A percentile compares a stretch with the other conserved stretches of the same genome.
Conservation (phyloP, 2,113 vertebrate genomes). For the Perccottus glenii region DNA sequence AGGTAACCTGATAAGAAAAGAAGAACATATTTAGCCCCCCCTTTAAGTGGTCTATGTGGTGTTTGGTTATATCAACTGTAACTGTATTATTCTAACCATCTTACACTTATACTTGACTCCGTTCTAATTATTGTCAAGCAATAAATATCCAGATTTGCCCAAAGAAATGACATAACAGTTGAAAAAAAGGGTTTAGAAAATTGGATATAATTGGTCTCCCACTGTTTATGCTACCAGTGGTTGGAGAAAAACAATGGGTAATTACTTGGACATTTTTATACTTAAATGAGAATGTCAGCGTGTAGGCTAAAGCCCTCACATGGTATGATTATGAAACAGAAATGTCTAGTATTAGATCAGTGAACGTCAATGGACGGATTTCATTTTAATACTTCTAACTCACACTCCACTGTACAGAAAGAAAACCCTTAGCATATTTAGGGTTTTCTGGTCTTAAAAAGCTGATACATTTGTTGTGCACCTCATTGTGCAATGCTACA, state of each 20-base stretch:
- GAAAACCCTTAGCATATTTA: no score
- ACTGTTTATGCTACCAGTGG: conserved; percentile 27
- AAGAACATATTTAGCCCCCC: conserved; percentile 1
- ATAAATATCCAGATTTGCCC: neutral
- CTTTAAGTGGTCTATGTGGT: neutral
- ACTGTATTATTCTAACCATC: neutral
- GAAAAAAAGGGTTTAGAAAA: conserved; percentile 13
- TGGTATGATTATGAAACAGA: no score
- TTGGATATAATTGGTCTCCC: conserved; percentile 25
- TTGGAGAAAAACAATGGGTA: conserved; percentile 28
- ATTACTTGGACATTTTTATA: conserved; percentile 35
- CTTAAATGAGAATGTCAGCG: conserved; percentile 7
- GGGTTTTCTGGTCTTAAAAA: no score
- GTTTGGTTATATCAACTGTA: neutral
- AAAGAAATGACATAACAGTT: conserved; percentile 5
- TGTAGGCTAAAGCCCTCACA: neutral
- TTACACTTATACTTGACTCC: neutral
- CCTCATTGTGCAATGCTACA: no score
- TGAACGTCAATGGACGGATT: no score
- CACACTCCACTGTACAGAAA: no score
- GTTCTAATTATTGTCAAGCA: neutral
- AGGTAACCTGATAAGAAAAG: conserved; percentile 86
- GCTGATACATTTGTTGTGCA: no score
- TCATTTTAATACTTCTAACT: no score
- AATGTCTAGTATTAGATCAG: no score